Evolutionary conservation across 2,797 vertebrate species (phyloP).

Genomic region (Aratinga solstitialis): DNA sequence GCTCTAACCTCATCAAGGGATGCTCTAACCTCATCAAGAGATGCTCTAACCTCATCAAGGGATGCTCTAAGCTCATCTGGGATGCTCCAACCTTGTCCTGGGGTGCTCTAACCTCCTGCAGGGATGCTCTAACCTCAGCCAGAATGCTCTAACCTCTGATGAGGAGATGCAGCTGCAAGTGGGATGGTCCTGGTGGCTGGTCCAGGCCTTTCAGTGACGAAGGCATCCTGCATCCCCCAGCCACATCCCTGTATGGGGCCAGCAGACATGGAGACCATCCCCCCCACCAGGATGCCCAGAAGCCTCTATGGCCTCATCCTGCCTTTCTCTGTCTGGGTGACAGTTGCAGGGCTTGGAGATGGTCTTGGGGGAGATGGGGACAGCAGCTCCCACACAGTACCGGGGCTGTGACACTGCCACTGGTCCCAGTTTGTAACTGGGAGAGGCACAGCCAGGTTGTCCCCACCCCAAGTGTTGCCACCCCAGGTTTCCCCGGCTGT

Average conservation of each 20-base stretch:
- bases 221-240: neutral
- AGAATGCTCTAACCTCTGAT: neutral
- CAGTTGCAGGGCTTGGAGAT: neutral
- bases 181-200: too few species aligned
- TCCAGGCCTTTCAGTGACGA: rapidly evolving
- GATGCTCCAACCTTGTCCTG: neutral
- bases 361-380: neutral
- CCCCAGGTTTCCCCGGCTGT: rapidly evolving
- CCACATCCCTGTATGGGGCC: neutral
- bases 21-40: too few species aligned
- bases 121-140: neutral
- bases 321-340: neutral
- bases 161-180: rapidly evolving
- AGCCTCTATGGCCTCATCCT: neutral
- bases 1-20: too few species aligned
- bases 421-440: neutral
- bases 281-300: rapidly evolving
- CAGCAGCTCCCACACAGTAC: neutral
- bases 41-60: neutral
- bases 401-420: neutral
- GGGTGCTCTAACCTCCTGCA: neutral
- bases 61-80: neutral
- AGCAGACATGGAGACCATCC: neutral
- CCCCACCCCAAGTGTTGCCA: neutral
- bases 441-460: neutral